Base-by-base conservation (phyloP, 1,140 invertebrate genomes). In the Aphidius gifuensis region DNA sequence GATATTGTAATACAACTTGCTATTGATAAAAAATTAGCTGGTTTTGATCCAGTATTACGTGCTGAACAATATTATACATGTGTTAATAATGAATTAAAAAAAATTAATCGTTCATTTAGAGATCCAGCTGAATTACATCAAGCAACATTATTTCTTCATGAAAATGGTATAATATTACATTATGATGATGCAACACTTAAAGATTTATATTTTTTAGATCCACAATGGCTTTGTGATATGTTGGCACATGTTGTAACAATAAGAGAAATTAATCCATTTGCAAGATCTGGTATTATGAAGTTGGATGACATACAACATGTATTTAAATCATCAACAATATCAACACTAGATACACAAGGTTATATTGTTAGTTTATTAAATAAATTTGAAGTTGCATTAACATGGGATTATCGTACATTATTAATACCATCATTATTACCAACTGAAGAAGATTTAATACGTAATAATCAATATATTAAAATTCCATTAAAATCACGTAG, bases 191-290 rank as follows among this genome's bases (percentile, higher is more conserved):
- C 93, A 2, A 94, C 94, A 0, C 81, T 99, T 0, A 93, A 94
- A 73, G 96, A 99, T 82, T 83, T 97, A 38, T 94, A 94, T 74
- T 98, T 98, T 76, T 80, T 99, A 11, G 93, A 98, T 80, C 96
- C 97, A 0, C 97, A 99, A 74, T 99, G 97, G 97, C 84, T 99
- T 5, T 99, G 96, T 82, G 96, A 99, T 78, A 94, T 98, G 87
- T 78, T 99, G 9, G 95, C 96, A 0, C 93, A 96, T 79, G 94
- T 98, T 0, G 93, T 99, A 7, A 97, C 96, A 0, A 94, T 98
- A 32, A 78, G 93, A 7, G 95, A 98, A 80, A 96, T 98, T 47
- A 98, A 98, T 83, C 94, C 94, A 1, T 97, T 98, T 78, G 94
- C 93, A 3, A 85, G 89, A 65, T 93, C 89, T 59, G 95, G 94